Percentiles rank a stretch among this genome's conserved stretches.
Evolutionary conservation across 2,113 vertebrate species (phyloP).

Genomic region (Sporophila hypoxantha): DNA sequence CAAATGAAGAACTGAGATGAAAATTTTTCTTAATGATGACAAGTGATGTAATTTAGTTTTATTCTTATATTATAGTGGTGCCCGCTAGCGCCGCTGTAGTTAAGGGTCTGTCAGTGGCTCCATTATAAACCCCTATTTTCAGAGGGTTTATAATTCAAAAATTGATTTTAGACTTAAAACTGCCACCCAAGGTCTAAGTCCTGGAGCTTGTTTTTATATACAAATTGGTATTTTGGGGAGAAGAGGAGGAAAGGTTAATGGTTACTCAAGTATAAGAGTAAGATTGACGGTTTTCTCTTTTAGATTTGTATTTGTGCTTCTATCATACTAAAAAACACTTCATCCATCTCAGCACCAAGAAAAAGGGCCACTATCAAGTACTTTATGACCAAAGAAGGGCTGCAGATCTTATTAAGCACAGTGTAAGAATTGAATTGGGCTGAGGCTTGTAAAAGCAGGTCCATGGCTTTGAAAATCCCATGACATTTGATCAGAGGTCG

Average conservation of each 20-base stretch:
- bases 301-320: constrained; percentile 11
- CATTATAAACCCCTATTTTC: constrained; percentile 22
- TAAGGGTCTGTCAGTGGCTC: constrained; percentile 59
- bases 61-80: constrained; percentile 60
- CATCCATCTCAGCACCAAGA: not conserved
- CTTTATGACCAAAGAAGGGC: not conserved
- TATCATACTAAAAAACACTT: not conserved
- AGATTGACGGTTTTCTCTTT: not conserved
- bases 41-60: constrained; percentile 75
- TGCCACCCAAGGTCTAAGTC: constrained; percentile 32
- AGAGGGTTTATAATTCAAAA: constrained; percentile 58
- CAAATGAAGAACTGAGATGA: constrained; percentile 72
- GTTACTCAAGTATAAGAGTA: constrained; percentile 17
- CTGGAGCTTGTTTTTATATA: constrained; percentile 61
- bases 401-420: not conserved
- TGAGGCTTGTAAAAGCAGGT: not conserved
- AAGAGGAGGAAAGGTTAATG: constrained; percentile 31
- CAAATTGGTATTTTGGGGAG: constrained; percentile 50
- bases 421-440: not conserved
- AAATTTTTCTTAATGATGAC: constrained; percentile 77
- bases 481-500: not conserved
- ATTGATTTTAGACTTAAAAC: constrained; percentile 59
- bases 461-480: not conserved
- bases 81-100: constrained; percentile 57
- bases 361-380: not conserved